Evolutionary conservation across 2,888 invertebrate species (phyloP).

Genomic region (Macrosoma leucophasiata): DNA sequence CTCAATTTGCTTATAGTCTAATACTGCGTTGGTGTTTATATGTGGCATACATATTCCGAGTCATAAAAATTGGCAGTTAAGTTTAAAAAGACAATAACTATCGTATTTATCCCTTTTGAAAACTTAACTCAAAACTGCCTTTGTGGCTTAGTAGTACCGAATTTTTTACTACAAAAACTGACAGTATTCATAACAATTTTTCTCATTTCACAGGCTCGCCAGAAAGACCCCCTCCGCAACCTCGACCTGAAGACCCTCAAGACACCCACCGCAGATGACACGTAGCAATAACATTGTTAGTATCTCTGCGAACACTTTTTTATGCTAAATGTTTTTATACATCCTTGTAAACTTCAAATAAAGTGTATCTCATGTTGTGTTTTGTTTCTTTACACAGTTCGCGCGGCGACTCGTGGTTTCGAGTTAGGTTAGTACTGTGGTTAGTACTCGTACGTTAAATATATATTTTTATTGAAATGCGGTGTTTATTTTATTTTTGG

Average conservation of each 20-base stretch:
- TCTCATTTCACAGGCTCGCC: slow-evolving; percentile 70
- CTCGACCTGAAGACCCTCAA: slow-evolving; percentile 77
- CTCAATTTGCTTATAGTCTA: too few relatives aligned
- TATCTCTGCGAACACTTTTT: slow-evolving; percentile 29
- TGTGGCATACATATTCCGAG: too few relatives aligned
- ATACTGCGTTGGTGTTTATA: too few relatives aligned
- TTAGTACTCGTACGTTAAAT: slow-evolving; percentile 35
- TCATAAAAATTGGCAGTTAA: too few relatives aligned
- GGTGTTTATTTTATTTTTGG: slow-evolving; percentile 1
- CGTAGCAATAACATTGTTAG: slow-evolving; percentile 50
- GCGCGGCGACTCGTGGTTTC: slow-evolving; percentile 29
- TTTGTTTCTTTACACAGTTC: slow-evolving; percentile 44
- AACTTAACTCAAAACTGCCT: too few relatives aligned
- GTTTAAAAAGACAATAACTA: too few relatives aligned
- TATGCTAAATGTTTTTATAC: slow-evolving; percentile 4
- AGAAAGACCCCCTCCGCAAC: slow-evolving; percentile 80
- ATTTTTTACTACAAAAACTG: too few relatives aligned
- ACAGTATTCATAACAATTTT: slow-evolving; percentile 3
- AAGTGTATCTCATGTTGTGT: slow-evolving; percentile 35
- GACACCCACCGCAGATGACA: slow-evolving; percentile 45
- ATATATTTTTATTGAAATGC: slow-evolving; percentile 3
- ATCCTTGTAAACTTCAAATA: slow-evolving; percentile 26
- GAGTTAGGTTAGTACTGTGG: slow-evolving; percentile 33
- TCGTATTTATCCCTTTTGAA: too few relatives aligned
- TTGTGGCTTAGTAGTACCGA: too few relatives aligned